These are phyloP conservation scores for Ceratina australensis DNA, from an alignment of 1,140 invertebrate species.

Conservation along the genomic window DNA sequence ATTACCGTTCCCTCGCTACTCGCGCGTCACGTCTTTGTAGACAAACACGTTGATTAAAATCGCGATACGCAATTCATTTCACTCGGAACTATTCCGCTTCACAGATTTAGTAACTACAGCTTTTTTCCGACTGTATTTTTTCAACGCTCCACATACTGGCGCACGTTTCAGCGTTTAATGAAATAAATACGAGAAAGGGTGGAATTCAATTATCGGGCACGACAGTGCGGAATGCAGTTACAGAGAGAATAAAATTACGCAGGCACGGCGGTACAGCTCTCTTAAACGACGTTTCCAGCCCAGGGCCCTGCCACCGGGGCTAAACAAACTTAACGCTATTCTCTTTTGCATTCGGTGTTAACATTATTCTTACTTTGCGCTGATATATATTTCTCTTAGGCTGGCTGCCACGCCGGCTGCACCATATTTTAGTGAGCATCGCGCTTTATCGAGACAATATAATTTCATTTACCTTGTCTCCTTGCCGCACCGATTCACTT, in stretches of 20 bases:
- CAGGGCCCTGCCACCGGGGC: background rate
- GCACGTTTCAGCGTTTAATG: constrained; percentile 11
- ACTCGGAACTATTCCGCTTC: no score
- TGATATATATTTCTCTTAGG: background rate
- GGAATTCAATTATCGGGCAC: constrained; percentile 30
- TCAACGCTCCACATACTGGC: no score
- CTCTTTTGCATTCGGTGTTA: background rate
- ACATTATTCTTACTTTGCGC: background rate
- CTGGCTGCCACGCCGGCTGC: no score
- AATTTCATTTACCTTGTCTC: background rate
- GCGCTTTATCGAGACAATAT: constrained; percentile 15
- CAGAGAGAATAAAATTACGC: background rate
- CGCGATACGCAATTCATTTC: no score
- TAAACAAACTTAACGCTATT: background rate
- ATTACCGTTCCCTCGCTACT: no score
- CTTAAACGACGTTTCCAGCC: background rate
- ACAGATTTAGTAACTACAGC: no score
- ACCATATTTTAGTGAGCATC: constrained; percentile 1
- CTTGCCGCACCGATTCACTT: background rate
- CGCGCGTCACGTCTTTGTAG: no score
- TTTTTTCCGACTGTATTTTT: background rate
- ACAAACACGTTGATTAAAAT: no score
- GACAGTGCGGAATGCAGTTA: background rate
- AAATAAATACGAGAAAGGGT: constrained; percentile 24
- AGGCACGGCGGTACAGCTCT: background rate